A percentile compares a stretch with the other conserved stretches of the same genome.
phyloP scores from a whole-genome alignment of 1,140 invertebrate species.

The Carposina sasakii region DNA sequence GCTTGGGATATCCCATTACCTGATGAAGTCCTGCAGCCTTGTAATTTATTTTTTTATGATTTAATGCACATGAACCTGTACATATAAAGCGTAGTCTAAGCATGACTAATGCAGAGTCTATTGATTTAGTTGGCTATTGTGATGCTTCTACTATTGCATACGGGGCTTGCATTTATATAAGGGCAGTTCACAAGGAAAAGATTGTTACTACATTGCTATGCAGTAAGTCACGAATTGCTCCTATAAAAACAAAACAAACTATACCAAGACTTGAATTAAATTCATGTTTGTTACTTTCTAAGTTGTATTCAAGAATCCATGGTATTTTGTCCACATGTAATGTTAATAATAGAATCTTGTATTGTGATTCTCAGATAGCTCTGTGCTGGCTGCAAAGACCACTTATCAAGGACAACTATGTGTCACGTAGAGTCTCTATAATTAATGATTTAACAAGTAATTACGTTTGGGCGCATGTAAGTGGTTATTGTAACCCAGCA shows the following conservation, averaged over 20 bases:
- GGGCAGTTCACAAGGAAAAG: neutral
- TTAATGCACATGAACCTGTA: neutral
- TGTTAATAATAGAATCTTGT: neutral
- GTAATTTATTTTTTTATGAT: conserved; percentile 1
- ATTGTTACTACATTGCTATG: neutral
- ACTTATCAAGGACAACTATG: conserved; percentile 1
- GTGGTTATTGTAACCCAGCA: conserved; percentile 1
- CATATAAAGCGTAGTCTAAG: neutral
- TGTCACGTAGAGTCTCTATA: conserved; percentile 1
- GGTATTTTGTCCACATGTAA: too few species aligned
- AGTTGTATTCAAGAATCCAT: neutral
- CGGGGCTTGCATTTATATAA: conserved; percentile 9
- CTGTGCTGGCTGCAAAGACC: conserved; percentile 1
- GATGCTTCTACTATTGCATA: conserved; percentile 4
- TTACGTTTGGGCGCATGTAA: neutral
- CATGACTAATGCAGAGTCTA: neutral
- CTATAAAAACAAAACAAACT: conserved; percentile 5
- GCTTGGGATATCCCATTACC: conserved; percentile 12
- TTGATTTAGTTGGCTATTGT: conserved; percentile 9
- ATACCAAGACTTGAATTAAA: conserved; percentile 12
- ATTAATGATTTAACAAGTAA: conserved; percentile 3
- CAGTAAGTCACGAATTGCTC: conserved; percentile 8
- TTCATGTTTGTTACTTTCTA: conserved; percentile 2
- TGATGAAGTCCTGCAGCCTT: neutral
- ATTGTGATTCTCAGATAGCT: conserved; percentile 9